Evolutionary conservation across 2,888 invertebrate genomes (phyloP).

Genomic region (Drosophila kambysellisi): DNA sequence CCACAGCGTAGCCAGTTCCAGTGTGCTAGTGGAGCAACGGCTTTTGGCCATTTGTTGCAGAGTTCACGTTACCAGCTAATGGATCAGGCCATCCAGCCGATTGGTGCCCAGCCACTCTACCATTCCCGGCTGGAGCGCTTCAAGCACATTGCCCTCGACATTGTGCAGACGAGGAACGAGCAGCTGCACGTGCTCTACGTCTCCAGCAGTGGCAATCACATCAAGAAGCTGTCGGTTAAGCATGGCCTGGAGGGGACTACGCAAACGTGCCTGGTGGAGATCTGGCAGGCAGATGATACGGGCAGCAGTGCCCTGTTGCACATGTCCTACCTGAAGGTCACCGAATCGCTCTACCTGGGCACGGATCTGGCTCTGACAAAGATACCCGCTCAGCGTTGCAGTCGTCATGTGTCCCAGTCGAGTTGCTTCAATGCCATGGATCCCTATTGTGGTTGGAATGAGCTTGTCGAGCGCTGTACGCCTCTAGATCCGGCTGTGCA

Average conservation of each 20-base stretch:
- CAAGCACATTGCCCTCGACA: conserved; percentile 92
- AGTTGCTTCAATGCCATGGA: conserved; percentile 94
- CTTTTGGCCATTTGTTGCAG: conserved; percentile 87
- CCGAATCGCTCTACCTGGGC: conserved; percentile 92
- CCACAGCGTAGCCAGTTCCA: conserved; percentile 88
- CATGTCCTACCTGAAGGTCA: conserved; percentile 92
- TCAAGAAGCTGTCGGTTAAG: conserved; percentile 92
- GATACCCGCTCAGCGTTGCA: conserved; percentile 92
- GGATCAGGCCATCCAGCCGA: conserved; percentile 93
- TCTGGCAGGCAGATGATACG: conserved; percentile 89
- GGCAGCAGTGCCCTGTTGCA: conserved; percentile 86
- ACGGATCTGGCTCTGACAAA: conserved; percentile 89
- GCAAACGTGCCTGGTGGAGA: conserved; percentile 93
- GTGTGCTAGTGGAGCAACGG: conserved; percentile 86
- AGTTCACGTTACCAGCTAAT: conserved; percentile 93
- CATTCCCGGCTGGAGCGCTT: conserved; percentile 90
- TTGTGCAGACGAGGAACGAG: conserved; percentile 89
- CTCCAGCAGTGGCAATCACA: conserved; percentile 90
- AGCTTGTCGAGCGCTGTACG: conserved; percentile 90
- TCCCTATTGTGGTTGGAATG: conserved; percentile 98
- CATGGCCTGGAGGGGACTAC: conserved; percentile 85
- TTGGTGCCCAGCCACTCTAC: conserved; percentile 89
- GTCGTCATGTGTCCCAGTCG: conserved; percentile 89
- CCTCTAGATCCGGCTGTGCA: conserved; percentile 87
- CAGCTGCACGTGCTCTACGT: conserved; percentile 92